Evolutionary conservation across 2,797 vertebrate species (phyloP).

Genomic region (Pseudomugil gertrudae): DNA sequence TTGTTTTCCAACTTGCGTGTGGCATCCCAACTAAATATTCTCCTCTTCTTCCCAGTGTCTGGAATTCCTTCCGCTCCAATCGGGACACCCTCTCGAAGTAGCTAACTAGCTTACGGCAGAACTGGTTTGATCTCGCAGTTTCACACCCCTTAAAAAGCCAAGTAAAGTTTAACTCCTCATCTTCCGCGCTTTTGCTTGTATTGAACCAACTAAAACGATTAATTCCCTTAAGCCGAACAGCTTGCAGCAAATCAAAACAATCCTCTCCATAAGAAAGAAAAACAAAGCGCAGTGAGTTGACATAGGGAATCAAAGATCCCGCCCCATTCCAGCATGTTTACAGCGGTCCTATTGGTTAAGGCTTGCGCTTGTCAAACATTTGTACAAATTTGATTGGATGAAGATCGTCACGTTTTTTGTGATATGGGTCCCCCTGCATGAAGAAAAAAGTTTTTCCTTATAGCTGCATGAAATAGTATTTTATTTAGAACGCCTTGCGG

Average conservation of each 20-base stretch:
- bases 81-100: conserved; percentile 56
- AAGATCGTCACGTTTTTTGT: neutral
- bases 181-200: neutral
- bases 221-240: neutral
- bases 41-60: conserved; percentile 59
- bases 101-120: conserved; percentile 53
- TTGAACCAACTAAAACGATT: neutral
- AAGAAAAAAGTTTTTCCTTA: conserved; percentile 27
- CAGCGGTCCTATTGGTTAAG: conserved; percentile 66
- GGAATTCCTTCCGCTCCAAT: conserved; percentile 79
- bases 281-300: conserved; percentile 79
- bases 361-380: conserved; percentile 43
- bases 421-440: neutral
- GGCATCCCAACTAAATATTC: conserved; percentile 62
- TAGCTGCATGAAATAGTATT: neutral
- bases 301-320: conserved; percentile 54
- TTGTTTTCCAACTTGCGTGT: conserved; percentile 55
- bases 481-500: neutral
- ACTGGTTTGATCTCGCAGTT: conserved; percentile 21
- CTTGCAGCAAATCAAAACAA: neutral
- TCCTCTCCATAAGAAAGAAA: conserved; percentile 59
- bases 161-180: neutral
- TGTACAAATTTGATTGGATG: conserved; percentile 46
- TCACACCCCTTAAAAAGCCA: conserved; percentile 3
- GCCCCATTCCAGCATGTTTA: conserved; percentile 64